A percentile compares a stretch with the other conserved stretches of the same genome.
Evolutionary conservation across 2,113 vertebrate species (phyloP).

Genomic region (Hydropotes inermis): DNA sequence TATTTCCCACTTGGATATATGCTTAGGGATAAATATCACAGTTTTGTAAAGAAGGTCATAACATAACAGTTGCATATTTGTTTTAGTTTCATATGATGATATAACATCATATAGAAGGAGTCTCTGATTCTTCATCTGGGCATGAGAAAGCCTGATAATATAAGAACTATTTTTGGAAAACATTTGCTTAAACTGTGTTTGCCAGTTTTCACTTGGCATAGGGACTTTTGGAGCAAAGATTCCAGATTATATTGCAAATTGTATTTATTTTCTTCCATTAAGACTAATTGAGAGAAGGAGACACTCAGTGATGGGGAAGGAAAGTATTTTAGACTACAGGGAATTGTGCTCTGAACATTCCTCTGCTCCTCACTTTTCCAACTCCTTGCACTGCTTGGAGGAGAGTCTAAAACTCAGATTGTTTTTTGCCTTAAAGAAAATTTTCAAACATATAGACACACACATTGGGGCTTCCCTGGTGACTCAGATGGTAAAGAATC

Average conservation of each 20-base stretch:
- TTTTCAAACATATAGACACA: neutral
- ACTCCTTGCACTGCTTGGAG: neutral
- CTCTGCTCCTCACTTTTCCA: neutral
- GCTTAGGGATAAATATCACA: neutral
- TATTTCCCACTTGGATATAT: neutral
- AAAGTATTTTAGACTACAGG: neutral
- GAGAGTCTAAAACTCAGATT: constrained; percentile 33
- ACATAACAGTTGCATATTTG: neutral
- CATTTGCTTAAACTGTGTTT: constrained; percentile 30
- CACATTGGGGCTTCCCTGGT: neutral
- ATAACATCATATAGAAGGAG: neutral
- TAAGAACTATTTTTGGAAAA: constrained; percentile 29
- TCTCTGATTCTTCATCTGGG: neutral
- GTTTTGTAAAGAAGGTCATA: neutral
- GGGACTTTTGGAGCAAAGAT: constrained; percentile 30
- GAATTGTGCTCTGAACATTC: constrained; percentile 28
- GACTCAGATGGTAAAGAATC: neutral
- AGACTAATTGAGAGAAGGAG: neutral
- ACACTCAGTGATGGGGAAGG: neutral
- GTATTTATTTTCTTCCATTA: constrained; percentile 65
- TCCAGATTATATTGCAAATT: constrained; percentile 55
- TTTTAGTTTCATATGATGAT: neutral
- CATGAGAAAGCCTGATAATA: neutral
- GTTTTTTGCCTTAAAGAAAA: constrained; percentile 42
- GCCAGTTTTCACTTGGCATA: constrained; percentile 30